These are phyloP conservation scores for Aphrophora alni DNA, from an alignment of 2,888 invertebrate species.

Conservation along the genomic window DNA sequence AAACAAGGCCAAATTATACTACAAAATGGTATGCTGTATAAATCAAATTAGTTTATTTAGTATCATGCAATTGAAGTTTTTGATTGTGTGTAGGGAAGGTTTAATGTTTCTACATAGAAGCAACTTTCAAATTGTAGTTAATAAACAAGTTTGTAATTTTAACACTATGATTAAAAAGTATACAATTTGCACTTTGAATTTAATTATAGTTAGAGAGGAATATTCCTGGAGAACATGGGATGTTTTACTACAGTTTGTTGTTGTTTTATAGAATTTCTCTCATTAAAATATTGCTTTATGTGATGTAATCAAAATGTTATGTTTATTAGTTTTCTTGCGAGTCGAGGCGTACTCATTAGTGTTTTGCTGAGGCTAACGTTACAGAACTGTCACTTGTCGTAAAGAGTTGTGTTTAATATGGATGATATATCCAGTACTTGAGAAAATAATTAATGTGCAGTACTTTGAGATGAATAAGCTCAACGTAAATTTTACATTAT, in stretches of 20 bases:
- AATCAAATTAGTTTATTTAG: no score
- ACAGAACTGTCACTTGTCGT: neutral
- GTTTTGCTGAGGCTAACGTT: neutral
- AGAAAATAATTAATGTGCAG: neutral
- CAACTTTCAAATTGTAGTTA: neutral
- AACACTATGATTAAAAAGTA: neutral
- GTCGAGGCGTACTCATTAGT: neutral
- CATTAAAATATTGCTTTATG: neutral
- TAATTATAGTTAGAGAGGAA: neutral
- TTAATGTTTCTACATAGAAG: neutral
- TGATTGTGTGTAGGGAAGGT: no score
- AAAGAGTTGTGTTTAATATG: neutral
- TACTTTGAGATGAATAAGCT: no score
- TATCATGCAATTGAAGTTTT: no score
- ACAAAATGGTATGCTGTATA: no score
- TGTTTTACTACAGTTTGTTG: neutral
- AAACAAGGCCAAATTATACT: no score
- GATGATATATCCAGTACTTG: neutral
- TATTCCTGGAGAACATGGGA: neutral
- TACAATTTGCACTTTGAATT: neutral
- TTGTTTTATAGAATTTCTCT: neutral
- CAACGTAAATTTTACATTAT: no score
- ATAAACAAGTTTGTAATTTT: neutral
- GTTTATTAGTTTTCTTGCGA: neutral
- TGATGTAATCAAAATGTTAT: neutral